Evolutionary conservation across 1,140 invertebrate species (phyloP), one percentile per base, ranked within the genome.

Genomic region (Camponotus floridanus): DNA sequence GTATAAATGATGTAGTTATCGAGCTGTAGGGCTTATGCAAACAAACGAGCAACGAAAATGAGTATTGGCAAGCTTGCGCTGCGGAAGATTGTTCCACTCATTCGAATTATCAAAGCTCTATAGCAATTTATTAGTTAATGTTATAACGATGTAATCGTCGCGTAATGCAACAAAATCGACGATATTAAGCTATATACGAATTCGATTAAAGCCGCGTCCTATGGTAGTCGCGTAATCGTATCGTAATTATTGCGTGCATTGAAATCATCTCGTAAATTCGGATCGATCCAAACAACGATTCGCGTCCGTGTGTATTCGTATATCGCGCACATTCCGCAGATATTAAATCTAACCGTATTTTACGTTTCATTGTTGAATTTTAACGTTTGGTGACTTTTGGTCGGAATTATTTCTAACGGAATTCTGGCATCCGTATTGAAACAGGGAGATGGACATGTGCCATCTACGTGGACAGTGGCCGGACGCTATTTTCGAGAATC

Each of bases 381-480:
- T 39, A 31, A 11, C 42, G 6, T 45, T 18, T 6, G 15, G 36
- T 36, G 33, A 57, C 45, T 45, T 21, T 31, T 42, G 62, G 26
- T 13, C 13, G 21, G 45, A 73, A 83, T 83, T 83, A 83, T 74
- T 31, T 83, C 39, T 57, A 45, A 61, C 39, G 42, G 68, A 18
- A 74, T 45, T 61, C 18, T 31, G 42, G 36, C 26, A 48, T 73
- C 39, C 26, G 11, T 67, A 83, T 83, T 83, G 68, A 83, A 74
- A 83, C 68, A 48, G 79, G 36, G 31, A 83, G 68, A 83, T 61
- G 68, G 79, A 83, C 68, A 57, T 74, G 68, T 74, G 68, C 79
- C 68, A 83, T 83, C 79, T 74, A 73, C n/a, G 55, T n/a, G 79
- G 36, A 73, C 26, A 26, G 33, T 26, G 45, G 45, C 61, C 6